Evolutionary conservation across 1,140 invertebrate genomes (phyloP).

Genomic region (Littorina saxatilis): DNA sequence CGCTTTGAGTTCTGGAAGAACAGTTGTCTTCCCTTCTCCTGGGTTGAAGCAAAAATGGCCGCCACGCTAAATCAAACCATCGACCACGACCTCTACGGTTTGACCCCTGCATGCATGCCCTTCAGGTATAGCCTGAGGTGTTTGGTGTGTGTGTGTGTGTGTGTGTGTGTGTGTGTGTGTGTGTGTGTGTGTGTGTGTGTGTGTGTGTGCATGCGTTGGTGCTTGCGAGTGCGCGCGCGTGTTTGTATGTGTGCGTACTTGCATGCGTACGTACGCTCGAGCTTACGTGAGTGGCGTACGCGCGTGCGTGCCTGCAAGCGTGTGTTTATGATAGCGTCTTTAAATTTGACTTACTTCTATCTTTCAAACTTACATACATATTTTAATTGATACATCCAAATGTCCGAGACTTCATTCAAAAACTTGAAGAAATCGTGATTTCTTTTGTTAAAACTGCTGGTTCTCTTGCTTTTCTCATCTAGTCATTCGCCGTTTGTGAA

Average conservation of each 20-base stretch:
- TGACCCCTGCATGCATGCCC: background rate
- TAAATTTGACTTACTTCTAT: too few species aligned
- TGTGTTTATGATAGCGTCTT: too few species aligned
- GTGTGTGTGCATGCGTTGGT: slow-evolving; percentile 7
- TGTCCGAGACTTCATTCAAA: too few species aligned
- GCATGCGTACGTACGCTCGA: too few species aligned
- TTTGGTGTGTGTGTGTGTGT: slow-evolving; percentile 15
- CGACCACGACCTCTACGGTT: slow-evolving; percentile 73
- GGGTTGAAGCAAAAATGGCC: background rate
- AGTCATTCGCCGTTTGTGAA: slow-evolving; percentile 72
- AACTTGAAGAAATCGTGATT: too few species aligned
- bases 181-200: slow-evolving; percentile 16
- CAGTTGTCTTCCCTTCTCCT: background rate
- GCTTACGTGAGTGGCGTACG: too few species aligned
- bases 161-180: slow-evolving; percentile 17
- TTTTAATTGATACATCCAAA: too few species aligned
- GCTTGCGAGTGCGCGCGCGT: slow-evolving; percentile 7
- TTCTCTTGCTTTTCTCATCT: too few species aligned
- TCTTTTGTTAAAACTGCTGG: too few species aligned
- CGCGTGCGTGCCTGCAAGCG: too few species aligned
- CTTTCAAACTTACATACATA: too few species aligned
- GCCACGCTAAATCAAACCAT: slow-evolving; percentile 46
- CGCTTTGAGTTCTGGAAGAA: too few species aligned
- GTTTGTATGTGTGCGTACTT: background rate
- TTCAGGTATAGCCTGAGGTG: background rate